Evolutionary conservation across 2,888 invertebrate species (phyloP).

Genomic region (Sminthurides aquaticus): DNA sequence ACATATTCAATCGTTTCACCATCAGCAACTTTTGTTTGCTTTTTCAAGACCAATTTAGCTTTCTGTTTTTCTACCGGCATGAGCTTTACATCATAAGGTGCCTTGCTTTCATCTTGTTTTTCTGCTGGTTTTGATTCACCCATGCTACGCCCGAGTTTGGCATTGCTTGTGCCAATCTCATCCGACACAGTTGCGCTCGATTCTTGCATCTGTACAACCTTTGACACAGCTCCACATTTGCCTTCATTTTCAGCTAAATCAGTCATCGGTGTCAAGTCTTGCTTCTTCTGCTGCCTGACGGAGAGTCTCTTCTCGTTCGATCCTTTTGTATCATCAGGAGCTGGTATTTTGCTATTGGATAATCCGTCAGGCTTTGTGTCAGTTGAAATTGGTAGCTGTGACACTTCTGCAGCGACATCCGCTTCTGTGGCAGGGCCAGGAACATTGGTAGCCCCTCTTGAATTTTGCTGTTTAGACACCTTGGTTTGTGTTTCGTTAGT

Average conservation of each 20-base stretch:
- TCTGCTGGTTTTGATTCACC: no score
- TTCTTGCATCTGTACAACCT: no score
- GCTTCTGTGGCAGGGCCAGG: no score
- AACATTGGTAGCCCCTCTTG: no score
- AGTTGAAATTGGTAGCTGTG: constrained; percentile 32
- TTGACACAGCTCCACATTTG: no score
- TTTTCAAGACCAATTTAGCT: neutral
- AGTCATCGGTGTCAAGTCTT: no score
- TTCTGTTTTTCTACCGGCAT: neutral
- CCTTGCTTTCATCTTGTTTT: neutral
- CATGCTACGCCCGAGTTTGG: no score
- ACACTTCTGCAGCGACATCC: neutral
- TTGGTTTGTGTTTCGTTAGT: neutral
- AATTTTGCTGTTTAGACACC: neutral
- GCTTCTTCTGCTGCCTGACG: no score
- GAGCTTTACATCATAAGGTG: neutral
- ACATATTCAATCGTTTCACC: neutral
- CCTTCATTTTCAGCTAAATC: no score
- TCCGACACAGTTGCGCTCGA: no score
- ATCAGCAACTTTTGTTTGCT: neutral
- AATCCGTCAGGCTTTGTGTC: constrained; percentile 14
- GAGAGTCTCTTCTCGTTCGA: no score
- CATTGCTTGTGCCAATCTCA: no score
- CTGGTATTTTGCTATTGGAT: constrained; percentile 23
- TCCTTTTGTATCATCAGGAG: constrained; percentile 3